Conservation (phyloP, 2,113 vertebrate genomes). For the Coptodon rendalli region DNA sequence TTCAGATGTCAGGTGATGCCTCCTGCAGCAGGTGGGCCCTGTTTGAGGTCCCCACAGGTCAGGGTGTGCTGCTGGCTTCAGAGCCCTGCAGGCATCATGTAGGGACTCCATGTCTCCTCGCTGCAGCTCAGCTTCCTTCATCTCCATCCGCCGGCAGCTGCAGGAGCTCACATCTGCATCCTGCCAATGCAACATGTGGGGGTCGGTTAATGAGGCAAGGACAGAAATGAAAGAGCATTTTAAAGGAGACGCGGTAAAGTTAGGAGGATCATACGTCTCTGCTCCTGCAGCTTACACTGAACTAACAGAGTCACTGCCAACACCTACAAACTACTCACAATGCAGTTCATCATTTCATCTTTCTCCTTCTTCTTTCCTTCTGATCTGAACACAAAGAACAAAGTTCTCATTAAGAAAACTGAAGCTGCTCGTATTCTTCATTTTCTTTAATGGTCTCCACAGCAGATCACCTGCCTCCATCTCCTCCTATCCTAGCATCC, state of each 20-base stretch:
- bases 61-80: not conserved
- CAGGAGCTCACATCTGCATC: not conserved
- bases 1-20: not conserved
- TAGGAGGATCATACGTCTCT: not conserved
- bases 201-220: not conserved
- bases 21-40: not conserved
- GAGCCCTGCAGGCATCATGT: not conserved
- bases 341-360: not conserved
- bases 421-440: not conserved
- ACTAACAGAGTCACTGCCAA: not conserved
- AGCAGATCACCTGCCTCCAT: not conserved
- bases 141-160: not conserved
- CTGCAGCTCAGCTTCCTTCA: not conserved
- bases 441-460: not conserved
- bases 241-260: not conserved
- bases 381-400: not conserved
- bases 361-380: not conserved
- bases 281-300: not conserved
- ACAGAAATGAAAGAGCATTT: not conserved
- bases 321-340: not conserved
- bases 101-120: not conserved
- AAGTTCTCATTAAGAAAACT: not conserved
- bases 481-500: not conserved
- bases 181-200: not conserved
- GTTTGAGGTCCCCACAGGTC: not conserved